Evolutionary conservation across 2,888 invertebrate species (phyloP), one percentile per base, ranked within the genome.

Genomic region (Stenolophus ochropezus): DNA sequence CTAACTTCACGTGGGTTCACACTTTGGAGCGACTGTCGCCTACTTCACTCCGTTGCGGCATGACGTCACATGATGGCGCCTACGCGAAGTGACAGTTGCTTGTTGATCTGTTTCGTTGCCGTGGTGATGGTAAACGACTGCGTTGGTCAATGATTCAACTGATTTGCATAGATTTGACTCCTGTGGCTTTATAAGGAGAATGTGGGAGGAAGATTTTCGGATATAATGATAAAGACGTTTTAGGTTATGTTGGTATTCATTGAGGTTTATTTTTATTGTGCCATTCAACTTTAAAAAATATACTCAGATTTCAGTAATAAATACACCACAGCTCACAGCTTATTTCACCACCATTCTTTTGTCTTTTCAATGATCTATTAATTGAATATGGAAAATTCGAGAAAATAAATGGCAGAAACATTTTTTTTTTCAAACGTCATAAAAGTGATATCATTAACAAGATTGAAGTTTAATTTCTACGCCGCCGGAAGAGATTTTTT

Each of bases 1-100:
- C 33, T 69, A 69, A 33, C 14, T 69, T 69, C 65, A 27, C 65
- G 65, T 69, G 27, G 65, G 65, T 69, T 69, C 27, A 16, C 65
- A 18, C 33, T 69, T 18, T 69, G 65, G 65, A 69, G 65, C 65
- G 65, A 69, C 16, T 69, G 65, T 69, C 65, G 65, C 65, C 65
- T 69, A 69, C 65, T 69, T 69, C 65, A 69, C 65, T 61, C 23
- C 5, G 14, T n/a, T 25, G 53, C 4, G 6, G 53, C 53, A 6
- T 69, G 65, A 69, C 65, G 65, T 69, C 65, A 69, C 33, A 6
- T 14, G 5, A 69, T 69, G 65, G 65, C 65, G 65, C 65, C 65
- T 33, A 69, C 65, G 14, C 18, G 4, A 11, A 20, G 14, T 51
- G 8, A 51, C 51, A 51, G 1, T 16, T 51, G 25, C 61, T 2